These are phyloP conservation scores for Oreonectes daqikongensis DNA, from an alignment of 2,797 vertebrate species.

Conservation along the genomic window DNA sequence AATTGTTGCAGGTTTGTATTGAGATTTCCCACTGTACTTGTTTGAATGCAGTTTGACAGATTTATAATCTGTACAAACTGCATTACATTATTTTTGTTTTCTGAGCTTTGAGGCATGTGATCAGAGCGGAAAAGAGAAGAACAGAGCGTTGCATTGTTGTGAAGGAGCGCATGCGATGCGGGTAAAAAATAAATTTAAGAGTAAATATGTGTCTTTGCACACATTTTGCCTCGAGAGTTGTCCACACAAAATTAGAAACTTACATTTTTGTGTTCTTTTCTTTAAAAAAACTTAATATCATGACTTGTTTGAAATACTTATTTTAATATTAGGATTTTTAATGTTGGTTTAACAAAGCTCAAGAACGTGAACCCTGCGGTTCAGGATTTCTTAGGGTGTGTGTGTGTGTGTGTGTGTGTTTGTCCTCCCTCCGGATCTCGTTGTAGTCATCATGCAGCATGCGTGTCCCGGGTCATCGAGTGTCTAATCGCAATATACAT, in stretches of 20 bases:
- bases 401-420: slow-evolving; percentile 31
- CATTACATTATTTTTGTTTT: neutral
- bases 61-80: neutral
- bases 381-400: neutral
- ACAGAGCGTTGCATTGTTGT: neutral
- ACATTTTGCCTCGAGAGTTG: neutral
- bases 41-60: neutral
- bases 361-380: neutral
- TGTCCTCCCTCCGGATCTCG: neutral
- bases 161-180: neutral
- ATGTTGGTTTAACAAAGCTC: neutral
- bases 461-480: slow-evolving; percentile 5
- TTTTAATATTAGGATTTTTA: neutral
- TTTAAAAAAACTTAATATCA: neutral
- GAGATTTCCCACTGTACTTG: neutral
- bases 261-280: neutral
- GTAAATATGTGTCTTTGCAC: neutral
- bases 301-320: neutral
- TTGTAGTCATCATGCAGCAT: slow-evolving; percentile 1
- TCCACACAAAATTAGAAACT: neutral
- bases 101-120: slow-evolving; percentile 1
- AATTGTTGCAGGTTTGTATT: neutral
- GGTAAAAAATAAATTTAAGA: neutral
- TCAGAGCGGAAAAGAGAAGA: neutral
- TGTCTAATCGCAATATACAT: slow-evolving; percentile 19